phyloP scores from a whole-genome alignment of 2,797 vertebrate species.

The Onychomys leucogaster region DNA sequence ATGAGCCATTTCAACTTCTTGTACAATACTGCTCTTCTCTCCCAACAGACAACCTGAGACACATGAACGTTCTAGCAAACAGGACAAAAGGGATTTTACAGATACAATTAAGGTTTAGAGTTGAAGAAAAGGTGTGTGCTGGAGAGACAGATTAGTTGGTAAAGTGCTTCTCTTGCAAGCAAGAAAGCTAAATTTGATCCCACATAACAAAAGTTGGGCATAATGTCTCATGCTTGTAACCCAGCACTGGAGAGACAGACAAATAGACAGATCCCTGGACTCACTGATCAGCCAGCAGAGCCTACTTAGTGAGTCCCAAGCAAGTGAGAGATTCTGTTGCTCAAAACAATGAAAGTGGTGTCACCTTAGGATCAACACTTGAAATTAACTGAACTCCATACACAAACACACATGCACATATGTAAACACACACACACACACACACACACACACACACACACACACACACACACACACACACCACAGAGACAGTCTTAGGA shows the following conservation, averaged over 20 bases:
- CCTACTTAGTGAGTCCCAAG: neutral
- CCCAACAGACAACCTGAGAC: neutral
- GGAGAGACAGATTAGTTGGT: neutral
- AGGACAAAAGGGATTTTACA: neutral
- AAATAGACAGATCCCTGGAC: neutral
- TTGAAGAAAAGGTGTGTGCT: neutral
- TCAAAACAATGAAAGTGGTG: neutral
- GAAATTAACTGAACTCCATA: neutral
- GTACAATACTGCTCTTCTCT: neutral
- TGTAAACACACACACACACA: neutral
- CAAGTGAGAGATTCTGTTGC: neutral
- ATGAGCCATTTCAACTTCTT: neutral
- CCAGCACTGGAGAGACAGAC: neutral
- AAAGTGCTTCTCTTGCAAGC: neutral
- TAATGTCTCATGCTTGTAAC: neutral
- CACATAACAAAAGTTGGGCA: neutral
- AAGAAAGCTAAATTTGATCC: neutral
- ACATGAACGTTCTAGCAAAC: neutral
- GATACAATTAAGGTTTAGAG: neutral
- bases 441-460: too few relatives aligned
- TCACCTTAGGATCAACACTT: neutral
- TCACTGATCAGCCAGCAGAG: neutral
- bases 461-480: too few relatives aligned
- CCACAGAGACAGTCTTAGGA: too few relatives aligned
- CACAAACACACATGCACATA: neutral